phyloP scores from a whole-genome alignment of 2,113 vertebrate genomes.

The Gorsachius goisagi region DNA sequence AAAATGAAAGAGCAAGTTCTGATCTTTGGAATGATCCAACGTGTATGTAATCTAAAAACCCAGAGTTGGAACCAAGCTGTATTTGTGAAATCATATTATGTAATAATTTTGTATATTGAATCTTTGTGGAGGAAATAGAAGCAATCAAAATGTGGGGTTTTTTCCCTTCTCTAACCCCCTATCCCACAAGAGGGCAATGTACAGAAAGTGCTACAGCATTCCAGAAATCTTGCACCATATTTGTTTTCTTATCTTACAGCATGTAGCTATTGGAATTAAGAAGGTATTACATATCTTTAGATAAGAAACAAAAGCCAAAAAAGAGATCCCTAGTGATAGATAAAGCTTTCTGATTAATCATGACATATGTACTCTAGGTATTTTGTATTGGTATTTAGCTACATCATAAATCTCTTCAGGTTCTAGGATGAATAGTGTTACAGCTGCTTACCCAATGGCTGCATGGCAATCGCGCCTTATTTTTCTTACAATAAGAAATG shows the following conservation, averaged over 20 bases:
- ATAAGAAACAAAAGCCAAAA: neutral
- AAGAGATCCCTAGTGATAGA: neutral
- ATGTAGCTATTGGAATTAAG: neutral
- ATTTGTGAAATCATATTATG: neutral
- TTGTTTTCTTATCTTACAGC: neutral
- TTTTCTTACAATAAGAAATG: neutral
- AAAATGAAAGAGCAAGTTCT: neutral
- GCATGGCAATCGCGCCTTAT: fast-evolving
- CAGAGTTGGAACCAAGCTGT: neutral
- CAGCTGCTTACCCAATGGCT: neutral
- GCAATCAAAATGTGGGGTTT: neutral
- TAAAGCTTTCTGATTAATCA: neutral
- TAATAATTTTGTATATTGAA: neutral
- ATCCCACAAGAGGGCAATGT: neutral
- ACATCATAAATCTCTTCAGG: neutral
- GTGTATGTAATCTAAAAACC: neutral
- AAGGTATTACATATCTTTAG: neutral
- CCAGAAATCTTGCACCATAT: neutral
- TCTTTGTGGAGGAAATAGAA: neutral
- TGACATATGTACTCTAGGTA: neutral
- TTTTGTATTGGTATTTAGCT: neutral
- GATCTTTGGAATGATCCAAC: neutral
- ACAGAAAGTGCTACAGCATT: neutral
- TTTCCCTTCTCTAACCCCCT: neutral
- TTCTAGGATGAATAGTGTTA: neutral